Conservation (phyloP, 2,888 invertebrate species). For the Branchipolynoe longqiensis region DNA sequence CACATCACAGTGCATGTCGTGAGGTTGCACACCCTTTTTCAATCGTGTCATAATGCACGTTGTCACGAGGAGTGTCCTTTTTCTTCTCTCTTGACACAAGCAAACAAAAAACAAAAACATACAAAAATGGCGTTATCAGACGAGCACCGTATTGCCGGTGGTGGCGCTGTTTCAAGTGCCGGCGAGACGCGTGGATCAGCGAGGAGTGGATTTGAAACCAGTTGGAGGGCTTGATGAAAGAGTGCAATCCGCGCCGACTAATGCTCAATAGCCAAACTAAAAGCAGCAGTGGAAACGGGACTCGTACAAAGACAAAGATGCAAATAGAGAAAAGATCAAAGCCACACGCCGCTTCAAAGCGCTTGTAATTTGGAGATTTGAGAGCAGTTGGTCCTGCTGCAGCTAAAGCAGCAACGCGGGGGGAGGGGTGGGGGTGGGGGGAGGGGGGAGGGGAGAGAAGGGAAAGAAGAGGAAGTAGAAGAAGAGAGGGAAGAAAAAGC, state of each 20-base stretch:
- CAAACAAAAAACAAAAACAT: conserved; percentile 6
- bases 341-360: conserved; percentile 24
- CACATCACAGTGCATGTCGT: too few relatives aligned
- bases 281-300: conserved; percentile 30
- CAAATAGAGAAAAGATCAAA: conserved; percentile 49
- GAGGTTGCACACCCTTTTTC: too few relatives aligned
- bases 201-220: conserved; percentile 44
- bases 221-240: conserved; percentile 34
- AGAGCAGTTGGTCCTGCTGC: neutral
- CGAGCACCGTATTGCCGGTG: neutral
- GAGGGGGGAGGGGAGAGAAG: neutral
- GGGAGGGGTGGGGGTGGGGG: neutral
- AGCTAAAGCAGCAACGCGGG: neutral
- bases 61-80: too few relatives aligned
- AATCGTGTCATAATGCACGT: too few relatives aligned
- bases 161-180: conserved; percentile 43
- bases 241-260: conserved; percentile 4
- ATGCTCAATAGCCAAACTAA: conserved; percentile 40
- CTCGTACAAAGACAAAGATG: conserved; percentile 43
- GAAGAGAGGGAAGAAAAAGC: neutral
- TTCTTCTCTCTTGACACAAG: neutral
- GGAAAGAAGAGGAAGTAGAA: conserved; percentile 8
- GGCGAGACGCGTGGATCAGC: conserved; percentile 24
- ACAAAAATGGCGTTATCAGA: too few relatives aligned
- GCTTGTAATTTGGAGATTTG: conserved; percentile 54